These are phyloP conservation scores for Calcarius lapponicus DNA, from an alignment of 2,797 vertebrate species.

Conservation along the genomic window DNA sequence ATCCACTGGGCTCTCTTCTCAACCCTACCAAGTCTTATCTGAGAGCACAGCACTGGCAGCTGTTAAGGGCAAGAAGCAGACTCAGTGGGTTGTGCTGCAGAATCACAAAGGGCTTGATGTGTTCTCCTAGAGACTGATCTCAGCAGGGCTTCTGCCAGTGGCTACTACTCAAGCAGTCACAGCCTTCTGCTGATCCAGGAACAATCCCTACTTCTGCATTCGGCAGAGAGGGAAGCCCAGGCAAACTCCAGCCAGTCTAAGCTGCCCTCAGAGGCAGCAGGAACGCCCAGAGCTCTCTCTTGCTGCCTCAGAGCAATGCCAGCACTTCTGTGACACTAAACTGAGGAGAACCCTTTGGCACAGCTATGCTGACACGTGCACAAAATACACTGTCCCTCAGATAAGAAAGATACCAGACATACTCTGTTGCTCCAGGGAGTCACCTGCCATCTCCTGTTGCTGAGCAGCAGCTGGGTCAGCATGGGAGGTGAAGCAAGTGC, in stretches of 20 bases:
- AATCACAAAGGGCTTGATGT: neutral
- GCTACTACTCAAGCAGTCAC: neutral
- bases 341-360: neutral
- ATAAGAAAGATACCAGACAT: constrained; percentile 48
- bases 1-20: too few relatives aligned
- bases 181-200: neutral
- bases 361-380: accelerated
- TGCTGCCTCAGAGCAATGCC: neutral
- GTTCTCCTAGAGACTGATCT: neutral
- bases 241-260: neutral
- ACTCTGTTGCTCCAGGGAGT: constrained; percentile 89
- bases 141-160: neutral
- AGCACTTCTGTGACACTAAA: neutral
- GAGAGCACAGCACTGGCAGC: neutral
- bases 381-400: neutral
- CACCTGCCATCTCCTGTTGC: neutral
- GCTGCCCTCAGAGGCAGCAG: neutral
- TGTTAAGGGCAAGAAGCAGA: neutral
- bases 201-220: neutral
- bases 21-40: neutral
- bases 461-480: too few relatives aligned
- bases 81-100: neutral
- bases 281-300: neutral
- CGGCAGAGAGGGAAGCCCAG: neutral
- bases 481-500: too few relatives aligned